Base-by-base conservation (phyloP, 2,888 invertebrate genomes). In the Cactoblastis cactorum region DNA sequence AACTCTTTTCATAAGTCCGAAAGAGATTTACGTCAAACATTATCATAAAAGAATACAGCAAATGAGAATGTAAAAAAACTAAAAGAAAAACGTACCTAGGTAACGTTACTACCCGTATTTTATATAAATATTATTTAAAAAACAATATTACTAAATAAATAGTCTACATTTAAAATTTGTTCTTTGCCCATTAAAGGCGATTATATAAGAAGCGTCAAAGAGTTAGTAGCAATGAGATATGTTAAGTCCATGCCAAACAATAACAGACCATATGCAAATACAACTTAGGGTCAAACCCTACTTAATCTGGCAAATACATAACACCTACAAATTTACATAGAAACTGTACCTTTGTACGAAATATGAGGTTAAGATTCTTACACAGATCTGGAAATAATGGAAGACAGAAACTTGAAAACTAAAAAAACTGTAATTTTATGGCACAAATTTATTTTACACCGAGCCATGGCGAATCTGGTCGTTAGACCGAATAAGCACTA, bases 191-290 rank as follows among this genome's bases (percentile, higher is more conserved):
- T 43, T 6, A 35, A 46, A 15, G 12, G 19, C 18, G 1, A 33
- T 32, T 18, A 39, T 22, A 5, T 61, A 56, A 57, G 55, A 71
- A 71, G 67, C 70, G 65, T 62, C 65, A 65, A 66, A 65, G 56
- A 62, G 62, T 59, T 70, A 75, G n/a, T 69, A 72, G 63, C 64
- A 60, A 72, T 74, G 66, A 74, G 82, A 81, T 80, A 82, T 81
- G 82, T 82, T 71, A 77, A 41, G 58, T 62, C 62, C 61, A 69
- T 59, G 63, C 52, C 55, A 62, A 56, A 55, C 48, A 53, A 59
- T 60, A 69, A 73, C 67, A 69, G 58, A 74, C n/a, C n/a, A 70
- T 67, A 65, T 67, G 58, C 28, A 32, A 17, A 14, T 32, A 43
- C 8, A 28, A 35, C 18, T 14, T 12, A 12, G 33, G 33, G n/a